Evolutionary conservation across 1,140 invertebrate species (phyloP), one percentile per base, ranked within the genome.

Genomic region (Calycopis cecrops): DNA sequence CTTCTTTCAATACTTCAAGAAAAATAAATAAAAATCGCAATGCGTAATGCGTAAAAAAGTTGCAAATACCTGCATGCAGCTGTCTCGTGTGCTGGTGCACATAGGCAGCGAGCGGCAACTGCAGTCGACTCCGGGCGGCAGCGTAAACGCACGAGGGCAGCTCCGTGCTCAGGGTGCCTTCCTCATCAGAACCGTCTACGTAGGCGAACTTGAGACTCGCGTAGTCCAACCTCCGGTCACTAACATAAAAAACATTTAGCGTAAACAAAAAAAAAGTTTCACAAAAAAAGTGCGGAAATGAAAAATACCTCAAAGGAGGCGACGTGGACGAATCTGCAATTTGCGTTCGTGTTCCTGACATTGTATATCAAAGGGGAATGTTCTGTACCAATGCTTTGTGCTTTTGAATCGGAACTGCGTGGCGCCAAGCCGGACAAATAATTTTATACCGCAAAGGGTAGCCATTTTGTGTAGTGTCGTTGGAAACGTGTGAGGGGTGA

Each of bases 101-200:
- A 53, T 86, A 86, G 0, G 81, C 83, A 0, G 76, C 88, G 33
- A 85, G 83, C 55, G 79, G 89, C 62, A 78, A 73, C 57, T 79
- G 84, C 49, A 79, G 74, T 35, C 59, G 86, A 58, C 28, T 88
- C 62, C 81, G 90, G 71, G 63, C 79, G 2, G 88, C 88, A 0
- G 92, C 92, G 64, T 92, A 93, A 55, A 92, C 90, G 66, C 92
- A 93, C 44, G 92, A 92, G 1, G 92, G 92, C 57, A 93, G 80
- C 55, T 93, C 92, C 17, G 72, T 21, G 0, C 71, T 67, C 51
- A 82, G 51, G 0, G 73, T 61, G 0, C 70, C 59, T 51, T 83
- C 83, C 34, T 86, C 83, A 53, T 84, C 80, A 0, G 77, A 83
- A 0, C 75, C 83, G 28, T 81, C 79, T 11, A 60, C 75, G 37